Evolutionary conservation across 2,797 vertebrate species (phyloP).

Genomic region (Lophotriccus pileatus): DNA sequence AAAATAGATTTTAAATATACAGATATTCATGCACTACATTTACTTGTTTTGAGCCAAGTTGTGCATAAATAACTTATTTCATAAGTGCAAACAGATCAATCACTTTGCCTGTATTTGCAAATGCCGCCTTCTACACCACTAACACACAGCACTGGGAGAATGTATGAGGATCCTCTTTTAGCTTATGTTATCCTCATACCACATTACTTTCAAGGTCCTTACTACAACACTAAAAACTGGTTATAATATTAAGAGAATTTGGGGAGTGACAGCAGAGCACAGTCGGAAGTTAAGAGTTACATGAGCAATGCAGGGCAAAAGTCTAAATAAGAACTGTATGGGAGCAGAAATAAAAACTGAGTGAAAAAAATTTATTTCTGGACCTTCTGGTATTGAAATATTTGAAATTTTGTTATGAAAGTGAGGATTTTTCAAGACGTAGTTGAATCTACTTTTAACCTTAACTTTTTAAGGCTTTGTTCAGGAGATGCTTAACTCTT

Average conservation of each 20-base stretch:
- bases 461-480: neutral
- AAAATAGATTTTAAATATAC: constrained; percentile 51
- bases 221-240: neutral
- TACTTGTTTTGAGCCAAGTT: constrained; percentile 33
- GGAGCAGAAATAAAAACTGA: neutral
- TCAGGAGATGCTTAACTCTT: neutral
- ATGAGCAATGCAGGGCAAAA: neutral
- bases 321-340: neutral
- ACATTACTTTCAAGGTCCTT: neutral
- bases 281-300: neutral
- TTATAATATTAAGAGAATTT: neutral
- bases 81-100: constrained; percentile 55
- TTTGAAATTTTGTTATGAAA: neutral
- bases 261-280: neutral
- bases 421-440: neutral
- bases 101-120: constrained; percentile 36
- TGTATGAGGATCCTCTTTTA: neutral
- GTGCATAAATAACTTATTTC: constrained; percentile 32
- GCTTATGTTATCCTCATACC: neutral
- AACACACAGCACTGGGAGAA: neutral
- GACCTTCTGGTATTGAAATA: neutral
- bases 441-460: neutral
- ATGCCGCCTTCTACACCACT: neutral
- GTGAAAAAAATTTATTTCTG: neutral
- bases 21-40: neutral